Evolutionary conservation across 1,140 invertebrate species (phyloP).

Genomic region (Bombus pascuorum): DNA sequence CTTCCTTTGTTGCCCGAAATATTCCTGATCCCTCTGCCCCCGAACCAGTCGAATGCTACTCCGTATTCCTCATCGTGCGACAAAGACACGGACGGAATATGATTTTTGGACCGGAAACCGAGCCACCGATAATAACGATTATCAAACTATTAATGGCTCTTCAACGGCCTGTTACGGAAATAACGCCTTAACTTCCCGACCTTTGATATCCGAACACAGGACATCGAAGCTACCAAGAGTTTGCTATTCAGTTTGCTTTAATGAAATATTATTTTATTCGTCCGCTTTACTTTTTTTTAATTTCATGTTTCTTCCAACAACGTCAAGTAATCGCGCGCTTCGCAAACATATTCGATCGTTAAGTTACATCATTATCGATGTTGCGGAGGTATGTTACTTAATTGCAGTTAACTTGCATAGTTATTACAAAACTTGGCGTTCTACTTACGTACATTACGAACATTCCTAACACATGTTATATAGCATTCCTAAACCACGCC

Average conservation of each 20-base stretch:
- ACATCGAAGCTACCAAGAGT: not conserved
- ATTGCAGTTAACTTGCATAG: too few species aligned
- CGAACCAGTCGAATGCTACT: constrained; percentile 11
- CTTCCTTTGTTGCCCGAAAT: constrained; percentile 53
- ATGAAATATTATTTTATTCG: not conserved
- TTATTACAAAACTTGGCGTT: too few species aligned
- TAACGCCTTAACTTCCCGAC: not conserved
- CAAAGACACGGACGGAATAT: not conserved
- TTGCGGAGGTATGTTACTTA: too few species aligned
- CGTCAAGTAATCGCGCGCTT: too few species aligned
- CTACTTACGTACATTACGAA: too few species aligned
- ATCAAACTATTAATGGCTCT: not conserved
- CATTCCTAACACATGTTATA: too few species aligned
- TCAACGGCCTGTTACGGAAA: not conserved
- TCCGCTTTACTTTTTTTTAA: not conserved
- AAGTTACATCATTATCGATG: too few species aligned
- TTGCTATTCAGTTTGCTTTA: too few species aligned
- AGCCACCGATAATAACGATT: constrained; percentile 50
- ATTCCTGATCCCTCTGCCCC: not conserved
- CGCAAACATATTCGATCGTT: too few species aligned
- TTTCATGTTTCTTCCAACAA: not conserved
- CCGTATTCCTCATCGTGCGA: not conserved
- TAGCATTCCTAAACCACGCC: too few species aligned
- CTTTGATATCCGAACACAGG: not conserved
- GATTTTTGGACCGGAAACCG: constrained; percentile 30